A percentile compares a stretch with the other conserved stretches of the same genome.
These are phyloP conservation scores for Myathropa florea DNA, from an alignment of 2,888 invertebrate genomes.

Conservation along the genomic window DNA sequence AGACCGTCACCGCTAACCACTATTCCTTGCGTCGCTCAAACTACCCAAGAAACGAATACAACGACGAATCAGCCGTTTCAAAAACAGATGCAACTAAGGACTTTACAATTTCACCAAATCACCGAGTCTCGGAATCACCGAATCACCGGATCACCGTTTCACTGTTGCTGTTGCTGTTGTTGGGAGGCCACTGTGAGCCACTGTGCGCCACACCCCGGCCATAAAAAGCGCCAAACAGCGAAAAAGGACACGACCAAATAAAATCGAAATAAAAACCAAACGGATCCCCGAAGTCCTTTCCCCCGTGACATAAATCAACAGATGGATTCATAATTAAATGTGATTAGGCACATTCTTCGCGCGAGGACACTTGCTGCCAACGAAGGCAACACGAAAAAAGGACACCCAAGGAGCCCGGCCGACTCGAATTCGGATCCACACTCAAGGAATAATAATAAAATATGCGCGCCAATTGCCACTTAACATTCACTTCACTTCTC, in stretches of 20 bases:
- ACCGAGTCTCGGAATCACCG: too few relatives aligned
- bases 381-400: not conserved
- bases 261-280: slow-evolving; percentile 18
- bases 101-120: slow-evolving; percentile 42
- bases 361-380: slow-evolving; percentile 14
- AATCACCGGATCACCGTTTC: not conserved
- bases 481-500: slow-evolving; percentile 45
- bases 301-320: slow-evolving; percentile 55
- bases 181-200: not conserved
- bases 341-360: slow-evolving; percentile 57
- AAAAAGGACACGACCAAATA: slow-evolving; percentile 25
- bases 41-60: slow-evolving; percentile 1
- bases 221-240: slow-evolving; percentile 16
- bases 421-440: slow-evolving; percentile 25
- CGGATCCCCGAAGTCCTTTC: not conserved
- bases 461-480: slow-evolving; percentile 64
- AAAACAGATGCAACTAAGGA: slow-evolving; percentile 54
- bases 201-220: not conserved
- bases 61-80: slow-evolving; percentile 34
- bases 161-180: not conserved
- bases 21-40: slow-evolving; percentile 5
- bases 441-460: slow-evolving; percentile 47
- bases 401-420: not conserved
- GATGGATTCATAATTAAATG: slow-evolving; percentile 67
- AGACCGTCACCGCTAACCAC: slow-evolving; percentile 12